A percentile compares a stretch with the other conserved stretches of the same genome.
These are phyloP conservation scores for Sebastiscus albofasciatus DNA, from an alignment of 2,797 vertebrate species.

Conservation along the genomic window DNA sequence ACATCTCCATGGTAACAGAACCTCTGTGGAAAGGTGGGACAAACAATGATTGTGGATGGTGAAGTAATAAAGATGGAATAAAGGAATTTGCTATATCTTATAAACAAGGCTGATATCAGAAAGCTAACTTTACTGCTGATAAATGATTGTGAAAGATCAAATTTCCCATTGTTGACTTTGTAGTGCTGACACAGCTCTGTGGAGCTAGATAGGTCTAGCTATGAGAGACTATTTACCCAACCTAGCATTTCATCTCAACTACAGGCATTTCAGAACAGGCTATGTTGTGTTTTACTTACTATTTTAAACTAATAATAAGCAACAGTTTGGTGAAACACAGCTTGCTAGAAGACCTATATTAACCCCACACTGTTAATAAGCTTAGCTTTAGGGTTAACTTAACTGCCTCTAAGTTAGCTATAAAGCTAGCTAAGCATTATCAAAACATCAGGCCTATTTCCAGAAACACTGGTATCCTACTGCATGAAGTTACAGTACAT, in stretches of 20 bases:
- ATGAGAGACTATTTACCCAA: background rate
- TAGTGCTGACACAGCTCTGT: background rate
- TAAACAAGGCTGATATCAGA: background rate
- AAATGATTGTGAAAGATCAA: background rate
- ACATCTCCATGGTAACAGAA: background rate
- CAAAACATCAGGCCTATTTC: background rate
- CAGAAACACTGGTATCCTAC: background rate
- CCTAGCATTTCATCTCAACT: background rate
- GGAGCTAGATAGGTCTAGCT: accelerated
- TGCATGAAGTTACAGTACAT: background rate
- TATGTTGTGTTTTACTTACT: background rate
- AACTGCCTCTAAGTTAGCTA: constrained; percentile 23
- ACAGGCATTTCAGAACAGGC: background rate
- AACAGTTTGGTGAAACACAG: background rate
- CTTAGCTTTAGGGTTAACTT: constrained; percentile 51
- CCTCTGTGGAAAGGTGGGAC: background rate
- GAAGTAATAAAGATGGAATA: background rate
- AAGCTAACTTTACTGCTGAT: background rate
- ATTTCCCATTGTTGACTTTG: background rate
- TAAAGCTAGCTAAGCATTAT: constrained; percentile 17
- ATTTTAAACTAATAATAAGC: background rate
- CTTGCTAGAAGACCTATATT: background rate
- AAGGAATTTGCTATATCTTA: too few species aligned
- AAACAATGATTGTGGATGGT: background rate
- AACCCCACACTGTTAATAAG: constrained; percentile 12